These are phyloP conservation scores for Pteronotus mesoamericanus DNA, from an alignment of 2,797 vertebrate genomes.

Conservation along the genomic window DNA sequence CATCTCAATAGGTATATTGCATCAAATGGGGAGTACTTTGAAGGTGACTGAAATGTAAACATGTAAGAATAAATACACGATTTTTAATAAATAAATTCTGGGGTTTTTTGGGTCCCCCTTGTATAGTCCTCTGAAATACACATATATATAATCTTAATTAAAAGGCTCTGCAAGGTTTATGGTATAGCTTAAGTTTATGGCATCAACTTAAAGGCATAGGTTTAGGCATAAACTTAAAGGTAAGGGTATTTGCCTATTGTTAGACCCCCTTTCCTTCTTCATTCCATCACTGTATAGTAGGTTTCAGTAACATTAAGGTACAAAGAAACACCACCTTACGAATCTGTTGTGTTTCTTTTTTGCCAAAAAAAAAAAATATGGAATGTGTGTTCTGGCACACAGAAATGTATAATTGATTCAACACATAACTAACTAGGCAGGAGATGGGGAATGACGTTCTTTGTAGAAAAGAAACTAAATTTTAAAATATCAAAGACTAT, in stretches of 20 bases:
- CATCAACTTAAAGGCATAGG: not conserved
- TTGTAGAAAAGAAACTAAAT: constrained; percentile 3
- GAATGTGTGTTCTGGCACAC: not conserved
- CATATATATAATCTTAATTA: not conserved
- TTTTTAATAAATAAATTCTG: not conserved
- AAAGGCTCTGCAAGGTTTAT: not conserved
- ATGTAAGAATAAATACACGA: not conserved
- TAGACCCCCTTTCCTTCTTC: not conserved
- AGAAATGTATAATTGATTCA: not conserved
- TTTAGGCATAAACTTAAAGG: not conserved
- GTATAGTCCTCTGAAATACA: not conserved
- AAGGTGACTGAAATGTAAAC: not conserved
- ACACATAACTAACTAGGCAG: not conserved
- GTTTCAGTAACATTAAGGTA: not conserved
- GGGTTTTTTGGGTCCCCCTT: not conserved
- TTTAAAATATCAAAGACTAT: not conserved
- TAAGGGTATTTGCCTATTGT: not conserved
- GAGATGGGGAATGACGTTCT: not conserved
- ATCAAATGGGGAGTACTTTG: not conserved
- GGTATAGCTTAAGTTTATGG: not conserved
- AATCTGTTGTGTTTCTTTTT: not conserved
- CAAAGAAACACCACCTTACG: not conserved
- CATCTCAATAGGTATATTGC: not conserved
- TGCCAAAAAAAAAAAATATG: not conserved
- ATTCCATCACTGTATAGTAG: not conserved